Evolutionary conservation across 2,797 vertebrate genomes (phyloP), one percentile per base, ranked within the genome.

Genomic region (Furcifer pardalis): DNA sequence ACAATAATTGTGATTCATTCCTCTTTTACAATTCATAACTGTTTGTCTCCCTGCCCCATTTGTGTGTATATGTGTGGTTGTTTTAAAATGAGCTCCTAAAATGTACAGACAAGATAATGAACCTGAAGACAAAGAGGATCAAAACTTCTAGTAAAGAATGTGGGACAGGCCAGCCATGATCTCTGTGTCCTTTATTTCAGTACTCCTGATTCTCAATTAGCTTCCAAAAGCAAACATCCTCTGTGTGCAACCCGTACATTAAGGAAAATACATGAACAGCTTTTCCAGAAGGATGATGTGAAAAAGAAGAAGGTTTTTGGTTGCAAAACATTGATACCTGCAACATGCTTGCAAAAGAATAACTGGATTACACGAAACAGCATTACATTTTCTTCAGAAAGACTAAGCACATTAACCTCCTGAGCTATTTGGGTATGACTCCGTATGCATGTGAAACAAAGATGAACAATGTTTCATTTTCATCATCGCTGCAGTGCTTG

Each of bases 241-340:
- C 83, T 63, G 78, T 87, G 65, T 0, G 17, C 42, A 9, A 37
- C 0, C 37, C 46, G 6, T 84, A 77, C 87, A 80, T 78, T 60
- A 82, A 72, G 86, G 69, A 10, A 0, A 37, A 72, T 85, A 83
- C 83, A 87, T 65, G 3, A 81, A 78, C 86, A 87, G 82, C 86
- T 3, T 30, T n/a, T 79, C 5, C 80, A 84, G 66, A 72, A 2
- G 66, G 44, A 71, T 13, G 17, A 86, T 66, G 84, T 65, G 73
- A 68, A 66, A 89, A 42, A 23, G 17, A 0, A 30, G 88, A 79
- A 84, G 52, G 1, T 72, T 90, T 32, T 72, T 68, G 6, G 2
- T 21, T 0, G 12, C 0, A 42, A 13, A 42, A 19, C 0, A 52
- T 1, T 84, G 37, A 69, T 56, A 0, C 0, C 66, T 71, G 59